These are phyloP conservation scores for Andrena bicolor DNA, from an alignment of 2,888 invertebrate genomes.

Conservation along the genomic window DNA sequence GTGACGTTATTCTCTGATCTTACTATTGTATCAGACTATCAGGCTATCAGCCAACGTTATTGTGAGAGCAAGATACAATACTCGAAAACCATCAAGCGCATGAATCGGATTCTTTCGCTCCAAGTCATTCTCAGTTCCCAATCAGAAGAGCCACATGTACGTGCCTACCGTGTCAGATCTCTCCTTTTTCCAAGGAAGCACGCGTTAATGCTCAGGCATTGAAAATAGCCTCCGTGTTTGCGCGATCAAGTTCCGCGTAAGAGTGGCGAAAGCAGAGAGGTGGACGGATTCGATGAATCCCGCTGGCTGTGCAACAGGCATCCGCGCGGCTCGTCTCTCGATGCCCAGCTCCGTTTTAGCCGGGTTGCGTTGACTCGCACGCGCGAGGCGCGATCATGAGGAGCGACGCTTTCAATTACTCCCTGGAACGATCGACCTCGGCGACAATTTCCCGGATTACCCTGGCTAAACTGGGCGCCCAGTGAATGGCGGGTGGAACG, in stretches of 20 bases:
- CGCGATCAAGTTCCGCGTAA: background rate
- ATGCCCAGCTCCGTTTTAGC: background rate
- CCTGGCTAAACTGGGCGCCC: slow-evolving; percentile 9
- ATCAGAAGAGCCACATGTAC: too few species aligned
- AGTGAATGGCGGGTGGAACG: slow-evolving; percentile 43
- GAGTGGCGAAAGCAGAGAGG: background rate
- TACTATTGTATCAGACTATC: background rate
- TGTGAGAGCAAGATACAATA: background rate
- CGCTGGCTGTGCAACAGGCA: slow-evolving; percentile 1
- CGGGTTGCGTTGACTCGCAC: background rate
- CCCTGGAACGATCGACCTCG: slow-evolving; percentile 16
- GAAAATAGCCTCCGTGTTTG: background rate
- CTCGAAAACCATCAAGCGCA: too few species aligned
- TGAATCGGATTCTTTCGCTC: too few species aligned
- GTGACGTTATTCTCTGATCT: background rate
- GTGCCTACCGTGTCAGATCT: too few species aligned
- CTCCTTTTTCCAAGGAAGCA: background rate
- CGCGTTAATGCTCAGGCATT: background rate
- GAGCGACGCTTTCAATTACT: slow-evolving; percentile 19
- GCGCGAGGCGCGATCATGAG: background rate
- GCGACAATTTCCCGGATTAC: slow-evolving; percentile 25
- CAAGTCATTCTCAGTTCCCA: too few species aligned
- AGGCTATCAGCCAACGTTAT: background rate
- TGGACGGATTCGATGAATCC: slow-evolving; percentile 8
- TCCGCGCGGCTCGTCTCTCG: slow-evolving; percentile 3